Base-by-base conservation (phyloP, 2,797 vertebrate species). In the Sebastes reedi region DNA sequence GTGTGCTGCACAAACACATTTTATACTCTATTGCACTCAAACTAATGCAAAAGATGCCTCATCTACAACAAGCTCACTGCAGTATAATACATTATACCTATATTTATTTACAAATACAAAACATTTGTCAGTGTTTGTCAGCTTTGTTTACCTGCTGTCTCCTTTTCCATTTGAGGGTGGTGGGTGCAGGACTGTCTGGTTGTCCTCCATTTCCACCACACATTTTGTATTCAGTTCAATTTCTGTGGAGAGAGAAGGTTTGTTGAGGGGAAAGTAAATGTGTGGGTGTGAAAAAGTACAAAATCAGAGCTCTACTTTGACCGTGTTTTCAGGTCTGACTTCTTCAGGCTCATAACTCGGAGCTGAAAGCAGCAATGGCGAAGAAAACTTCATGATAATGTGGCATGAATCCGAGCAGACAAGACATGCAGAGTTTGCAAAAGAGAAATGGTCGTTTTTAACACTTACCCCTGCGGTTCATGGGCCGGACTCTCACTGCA, bases 121-220 rank as follows among this genome's bases (percentile, higher is more conserved):
- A 54, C 5, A 22, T 22, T 27, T 77, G 77, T 52, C 60, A 77
- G 55, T 11, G 3, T 78, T 79, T 78, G 77, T 75, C 52, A 27
- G 64, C 42, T 66, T 79, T 91, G 76, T 86, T 95, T 98, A 99
- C 98, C 98, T 98, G 97, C 83, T 97, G 81, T 99, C 97, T 93
- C 97, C 97, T 92, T 99, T 99, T 56, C 85, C 88, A 90, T 96
- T 96, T 30, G 97, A 96, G 79, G 98, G 97, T 72, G 98, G 98
- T 27, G 98, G 97, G 92, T 97, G 96, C 76, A 99, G 96, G 67
- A 99, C 94, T 3, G 97, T 98, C 80, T 99, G 98, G 89, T 99
- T 99, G 88, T 97, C 97, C 93, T 99, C 97, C 98, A 99, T 99
- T 65, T 99, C 98, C 96, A 99, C 96, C 91, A 99, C 96, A 93